A percentile compares a stretch with the other conserved stretches of the same genome.
These are phyloP conservation scores for Sminthurinus aureus DNA, from an alignment of 2,888 invertebrate genomes.

Conservation along the genomic window DNA sequence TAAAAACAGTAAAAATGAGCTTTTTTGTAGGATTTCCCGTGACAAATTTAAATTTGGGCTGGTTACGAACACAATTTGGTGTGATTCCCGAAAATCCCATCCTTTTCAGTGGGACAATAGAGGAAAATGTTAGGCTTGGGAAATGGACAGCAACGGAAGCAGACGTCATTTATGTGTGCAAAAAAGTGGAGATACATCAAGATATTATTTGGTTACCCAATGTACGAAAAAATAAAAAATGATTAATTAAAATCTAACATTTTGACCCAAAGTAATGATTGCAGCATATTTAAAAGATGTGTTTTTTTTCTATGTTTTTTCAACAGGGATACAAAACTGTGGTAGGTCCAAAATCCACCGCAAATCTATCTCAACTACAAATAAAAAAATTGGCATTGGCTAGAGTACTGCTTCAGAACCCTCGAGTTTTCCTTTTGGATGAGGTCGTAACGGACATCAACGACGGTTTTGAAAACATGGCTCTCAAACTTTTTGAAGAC, in stretches of 20 bases:
- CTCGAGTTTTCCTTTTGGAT: background rate
- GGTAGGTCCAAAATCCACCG: background rate
- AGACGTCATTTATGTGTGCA: slow-evolving; percentile 75
- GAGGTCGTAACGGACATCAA: background rate
- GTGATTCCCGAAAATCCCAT: slow-evolving; percentile 85
- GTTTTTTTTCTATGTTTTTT: background rate
- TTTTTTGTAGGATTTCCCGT: too few relatives aligned
- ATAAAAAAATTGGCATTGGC: background rate
- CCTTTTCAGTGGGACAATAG: slow-evolving; percentile 81
- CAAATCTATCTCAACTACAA: background rate
- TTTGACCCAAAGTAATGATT: too few relatives aligned
- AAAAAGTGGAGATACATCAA: slow-evolving; percentile 77
- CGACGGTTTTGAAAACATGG: background rate
- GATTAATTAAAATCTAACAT: background rate
- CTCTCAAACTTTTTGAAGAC: background rate
- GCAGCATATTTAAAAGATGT: too few relatives aligned
- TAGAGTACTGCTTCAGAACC: slow-evolving; percentile 8
- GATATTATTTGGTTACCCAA: slow-evolving; percentile 77
- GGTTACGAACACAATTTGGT: slow-evolving; percentile 79
- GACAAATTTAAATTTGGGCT: slow-evolving; percentile 71
- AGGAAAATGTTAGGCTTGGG: slow-evolving; percentile 87
- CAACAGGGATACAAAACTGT: slow-evolving; percentile 3
- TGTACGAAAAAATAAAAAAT: slow-evolving; percentile 63
- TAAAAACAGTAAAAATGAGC: too few relatives aligned
- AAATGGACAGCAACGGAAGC: slow-evolving; percentile 72